Evolutionary conservation across 1,140 invertebrate genomes (phyloP), one percentile per base, ranked within the genome.

Genomic region (Tribolium madens): DNA sequence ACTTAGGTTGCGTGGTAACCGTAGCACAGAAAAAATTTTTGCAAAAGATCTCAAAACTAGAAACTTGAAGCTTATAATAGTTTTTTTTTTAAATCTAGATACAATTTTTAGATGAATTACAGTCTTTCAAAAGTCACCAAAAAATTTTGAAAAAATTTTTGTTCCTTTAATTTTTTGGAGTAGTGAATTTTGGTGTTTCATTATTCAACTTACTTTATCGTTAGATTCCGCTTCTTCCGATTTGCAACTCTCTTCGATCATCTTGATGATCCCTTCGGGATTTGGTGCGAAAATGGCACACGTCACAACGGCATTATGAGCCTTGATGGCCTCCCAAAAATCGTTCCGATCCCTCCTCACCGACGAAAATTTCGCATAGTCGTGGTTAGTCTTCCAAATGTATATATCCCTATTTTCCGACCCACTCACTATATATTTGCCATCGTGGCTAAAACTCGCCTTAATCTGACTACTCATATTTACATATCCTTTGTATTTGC

Each of bases 401-500:
- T 98, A 99, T 79, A 99, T 96, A 86, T 95, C 98, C 83, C 97
- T 95, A 89, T 99, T 99, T 86, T 99, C 98, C 2, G 97, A 99
- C 0, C 98, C 98, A 84, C 97, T 97, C 0, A 99, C 93, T 42
- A 99, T 97, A 83, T 98, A 99, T 85, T 97, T 96, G 0, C 96
- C 97, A 85, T 98, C 97, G 79, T 97, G 97, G 82, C 96, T 97
- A 79, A 99, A 98, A 60, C 95, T 96, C 0, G 97, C 97, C 84
- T 98, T 97, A 42, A 99, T 99, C 86, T 99, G 98, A 88, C 97
- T 98, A 78, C 96, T 98, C 0, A 95, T 91, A 86, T 99, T 99
- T 0, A 96, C 93, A 83, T 96, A 97, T 0, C 97, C 98, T 82
- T 84, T 84, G 87, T 98, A 99, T 88, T 99, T 99, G 88, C 97